Percentiles rank a stretch among this genome's conserved stretches.
phyloP scores from a whole-genome alignment of 2,888 invertebrate species.

The Xanthorhoe designata region DNA sequence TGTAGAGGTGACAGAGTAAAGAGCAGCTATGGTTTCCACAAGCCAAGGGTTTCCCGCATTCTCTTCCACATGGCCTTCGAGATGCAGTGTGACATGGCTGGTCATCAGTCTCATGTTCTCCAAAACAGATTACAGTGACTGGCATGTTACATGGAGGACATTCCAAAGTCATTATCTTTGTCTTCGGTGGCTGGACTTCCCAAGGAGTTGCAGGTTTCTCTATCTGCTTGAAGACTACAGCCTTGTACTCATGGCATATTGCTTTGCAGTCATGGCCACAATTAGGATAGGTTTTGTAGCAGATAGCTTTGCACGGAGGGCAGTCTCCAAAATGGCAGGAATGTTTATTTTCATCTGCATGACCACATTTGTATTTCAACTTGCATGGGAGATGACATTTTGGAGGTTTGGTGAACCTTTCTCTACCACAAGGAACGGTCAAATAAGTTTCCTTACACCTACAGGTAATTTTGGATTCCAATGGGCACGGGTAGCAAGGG shows the following conservation, averaged over 20 bases:
- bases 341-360: conserved; percentile 89
- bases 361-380: conserved; percentile 94
- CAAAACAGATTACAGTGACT: conserved; percentile 89
- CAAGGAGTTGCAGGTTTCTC: conserved; percentile 88
- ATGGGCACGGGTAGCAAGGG: conserved; percentile 93
- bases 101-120: conserved; percentile 88
- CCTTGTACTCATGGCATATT: conserved; percentile 91
- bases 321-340: conserved; percentile 94
- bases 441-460: conserved; percentile 92
- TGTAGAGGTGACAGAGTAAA: conserved; percentile 88
- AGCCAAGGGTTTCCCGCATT: conserved; percentile 89
- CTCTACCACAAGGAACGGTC: conserved; percentile 94
- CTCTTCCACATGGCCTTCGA: conserved; percentile 91
- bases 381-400: conserved; percentile 90
- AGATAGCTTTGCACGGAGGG: conserved; percentile 92
- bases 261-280: conserved; percentile 90
- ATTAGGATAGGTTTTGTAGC: conserved; percentile 83
- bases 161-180: conserved; percentile 83
- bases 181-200: conserved; percentile 84
- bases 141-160: conserved; percentile 91
- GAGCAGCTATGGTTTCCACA: conserved; percentile 93
- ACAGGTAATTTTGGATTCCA: conserved; percentile 90
- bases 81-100: conserved; percentile 90
- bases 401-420: conserved; percentile 91
- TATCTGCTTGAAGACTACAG: conserved; percentile 86